Evolutionary conservation across 2,113 vertebrate genomes (phyloP).

Genomic region (Zingel zingel): DNA sequence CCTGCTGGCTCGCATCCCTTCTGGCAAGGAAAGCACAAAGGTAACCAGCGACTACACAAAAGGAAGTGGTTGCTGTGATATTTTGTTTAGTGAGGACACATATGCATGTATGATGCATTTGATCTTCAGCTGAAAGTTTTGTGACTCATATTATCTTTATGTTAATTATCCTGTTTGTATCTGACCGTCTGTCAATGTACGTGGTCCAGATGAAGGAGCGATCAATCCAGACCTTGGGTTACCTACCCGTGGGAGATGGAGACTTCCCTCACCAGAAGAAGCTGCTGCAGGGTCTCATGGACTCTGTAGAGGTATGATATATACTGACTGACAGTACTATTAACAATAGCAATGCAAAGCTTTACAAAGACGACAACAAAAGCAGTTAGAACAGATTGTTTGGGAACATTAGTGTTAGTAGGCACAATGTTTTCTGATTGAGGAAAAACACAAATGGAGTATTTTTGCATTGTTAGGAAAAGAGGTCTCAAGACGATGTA

Average conservation of each 20-base stretch:
- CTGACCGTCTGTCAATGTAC: slow-evolving; percentile 14
- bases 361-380: not conserved
- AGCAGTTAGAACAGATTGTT: not conserved
- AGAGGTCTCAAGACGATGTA: not conserved
- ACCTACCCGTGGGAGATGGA: slow-evolving; percentile 95
- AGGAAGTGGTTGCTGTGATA: not conserved
- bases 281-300: slow-evolving; percentile 96
- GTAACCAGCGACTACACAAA: slow-evolving; percentile 60
- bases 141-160: not conserved
- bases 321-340: not conserved
- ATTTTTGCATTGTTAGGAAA: not conserved
- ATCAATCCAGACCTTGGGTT: slow-evolving; percentile 94
- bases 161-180: not conserved
- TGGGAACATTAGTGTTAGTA: not conserved
- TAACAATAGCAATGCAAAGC: not conserved
- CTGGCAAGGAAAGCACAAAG: slow-evolving; percentile 96
- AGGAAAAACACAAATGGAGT: not conserved
- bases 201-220: slow-evolving; percentile 94
- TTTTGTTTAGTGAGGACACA: not conserved
- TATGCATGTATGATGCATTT: not conserved
- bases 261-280: slow-evolving; percentile 96
- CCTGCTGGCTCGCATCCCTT: slow-evolving; percentile 92
- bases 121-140: not conserved
- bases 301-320: slow-evolving; percentile 93
- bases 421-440: not conserved